A percentile compares a stretch with the other conserved stretches of the same genome.
Evolutionary conservation across 2,888 invertebrate species (phyloP).

Genomic region (Microctonus brassicae): DNA sequence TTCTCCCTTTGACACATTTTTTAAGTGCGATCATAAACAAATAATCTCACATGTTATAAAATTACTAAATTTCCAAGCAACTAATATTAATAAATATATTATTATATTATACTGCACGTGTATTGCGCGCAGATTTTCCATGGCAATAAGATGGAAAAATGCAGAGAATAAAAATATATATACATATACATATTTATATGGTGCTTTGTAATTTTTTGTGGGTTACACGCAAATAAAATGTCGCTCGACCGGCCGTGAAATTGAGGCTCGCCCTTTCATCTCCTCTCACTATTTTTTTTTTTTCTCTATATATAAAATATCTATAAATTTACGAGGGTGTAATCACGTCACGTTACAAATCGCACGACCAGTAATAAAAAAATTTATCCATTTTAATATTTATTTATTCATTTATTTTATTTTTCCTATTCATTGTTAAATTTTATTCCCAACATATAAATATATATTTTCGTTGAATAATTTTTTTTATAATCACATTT

Average conservation of each 20-base stretch:
- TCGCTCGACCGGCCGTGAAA: conserved; percentile 65
- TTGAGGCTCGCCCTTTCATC: conserved; percentile 58
- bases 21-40: too few relatives aligned
- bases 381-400: not conserved
- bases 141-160: not conserved
- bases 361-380: not conserved
- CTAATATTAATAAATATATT: too few relatives aligned
- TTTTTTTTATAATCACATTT: not conserved
- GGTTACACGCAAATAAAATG: conserved; percentile 45
- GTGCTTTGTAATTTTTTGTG: conserved; percentile 9
- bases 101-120: too few relatives aligned
- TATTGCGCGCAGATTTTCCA: too few relatives aligned
- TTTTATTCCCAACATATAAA: not conserved
- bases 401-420: not conserved
- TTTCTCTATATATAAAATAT: not conserved
- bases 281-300: too few relatives aligned
- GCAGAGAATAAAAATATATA: not conserved
- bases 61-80: too few relatives aligned
- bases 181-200: not conserved
- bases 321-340: conserved; percentile 16
- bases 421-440: not conserved
- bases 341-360: conserved; percentile 9
- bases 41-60: too few relatives aligned
- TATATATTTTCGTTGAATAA: not conserved
- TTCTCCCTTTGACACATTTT: too few relatives aligned